phyloP scores from a whole-genome alignment of 2,888 invertebrate genomes.

The Eristalis arbustorum region DNA sequence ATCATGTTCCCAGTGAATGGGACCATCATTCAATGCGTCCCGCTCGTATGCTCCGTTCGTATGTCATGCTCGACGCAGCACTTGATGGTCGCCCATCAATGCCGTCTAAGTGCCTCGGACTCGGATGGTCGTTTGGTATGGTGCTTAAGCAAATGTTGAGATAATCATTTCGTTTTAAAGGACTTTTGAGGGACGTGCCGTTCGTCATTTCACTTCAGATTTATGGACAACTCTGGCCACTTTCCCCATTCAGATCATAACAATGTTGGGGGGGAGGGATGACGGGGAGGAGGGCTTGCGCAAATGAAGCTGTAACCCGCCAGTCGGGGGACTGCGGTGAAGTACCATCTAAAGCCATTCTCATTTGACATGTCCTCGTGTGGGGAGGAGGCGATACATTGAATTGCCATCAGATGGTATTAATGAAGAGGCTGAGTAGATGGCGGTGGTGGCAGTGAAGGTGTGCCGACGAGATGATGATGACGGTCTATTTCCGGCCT shows the following conservation, averaged over 20 bases:
- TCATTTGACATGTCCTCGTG: neutral
- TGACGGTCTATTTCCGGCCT: neutral
- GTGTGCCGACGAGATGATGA: neutral
- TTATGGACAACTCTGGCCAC: constrained; percentile 9
- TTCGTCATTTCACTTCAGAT: constrained; percentile 2
- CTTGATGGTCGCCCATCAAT: neutral
- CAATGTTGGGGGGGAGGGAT: neutral
- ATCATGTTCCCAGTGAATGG: neutral
- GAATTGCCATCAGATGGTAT: neutral
- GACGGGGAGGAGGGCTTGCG: neutral
- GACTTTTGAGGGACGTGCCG: neutral
- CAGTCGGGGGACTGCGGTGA: neutral
- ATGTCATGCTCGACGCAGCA: neutral
- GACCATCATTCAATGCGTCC: neutral
- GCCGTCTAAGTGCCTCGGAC: neutral
- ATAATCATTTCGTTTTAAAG: constrained; percentile 1
- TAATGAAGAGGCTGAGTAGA: neutral
- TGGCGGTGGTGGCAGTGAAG: neutral
- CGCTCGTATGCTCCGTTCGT: neutral
- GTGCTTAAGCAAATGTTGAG: constrained; percentile 2
- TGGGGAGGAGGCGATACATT: neutral
- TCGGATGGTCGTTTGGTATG: neutral
- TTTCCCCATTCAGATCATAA: neutral
- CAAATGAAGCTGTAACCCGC: neutral
- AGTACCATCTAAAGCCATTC: neutral